These are phyloP conservation scores for Macaria notata DNA, from an alignment of 2,888 invertebrate genomes.

Conservation along the genomic window DNA sequence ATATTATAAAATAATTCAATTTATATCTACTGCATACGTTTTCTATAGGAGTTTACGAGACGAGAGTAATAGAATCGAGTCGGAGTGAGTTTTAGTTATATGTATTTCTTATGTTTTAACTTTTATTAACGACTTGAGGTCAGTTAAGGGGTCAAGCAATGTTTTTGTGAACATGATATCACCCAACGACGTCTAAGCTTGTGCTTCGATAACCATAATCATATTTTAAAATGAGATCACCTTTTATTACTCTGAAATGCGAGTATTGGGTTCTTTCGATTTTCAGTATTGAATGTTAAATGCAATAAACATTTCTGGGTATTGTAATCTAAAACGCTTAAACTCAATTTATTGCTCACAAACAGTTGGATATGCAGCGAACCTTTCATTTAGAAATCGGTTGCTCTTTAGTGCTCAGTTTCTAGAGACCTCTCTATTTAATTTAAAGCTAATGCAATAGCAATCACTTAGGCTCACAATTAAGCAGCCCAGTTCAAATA, in stretches of 20 bases:
- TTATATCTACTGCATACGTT: too few relatives aligned
- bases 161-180: conserved; percentile 4
- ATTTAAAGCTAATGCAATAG: not conserved
- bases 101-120: too few relatives aligned
- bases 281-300: conserved; percentile 14
- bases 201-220: conserved; percentile 20
- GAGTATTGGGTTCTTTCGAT: conserved; percentile 24
- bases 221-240: conserved; percentile 29
- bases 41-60: too few relatives aligned
- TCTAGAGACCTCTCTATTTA: not conserved
- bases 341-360: not conserved
- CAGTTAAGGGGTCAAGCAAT: conserved; percentile 1
- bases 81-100: too few relatives aligned
- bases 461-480: conserved; percentile 8
- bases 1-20: too few relatives aligned
- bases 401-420: too few relatives aligned
- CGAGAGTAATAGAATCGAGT: too few relatives aligned
- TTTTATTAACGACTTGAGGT: not conserved
- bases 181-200: conserved; percentile 12
- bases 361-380: too few relatives aligned
- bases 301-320: conserved; percentile 9
- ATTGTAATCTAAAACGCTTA: conserved; percentile 10
- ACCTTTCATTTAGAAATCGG: too few relatives aligned
- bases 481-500: not conserved
- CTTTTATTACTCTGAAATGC: conserved; percentile 27